Evolutionary conservation across 1,140 invertebrate genomes (phyloP), one percentile per base, ranked within the genome.

Genomic region (Homarus americanus): DNA sequence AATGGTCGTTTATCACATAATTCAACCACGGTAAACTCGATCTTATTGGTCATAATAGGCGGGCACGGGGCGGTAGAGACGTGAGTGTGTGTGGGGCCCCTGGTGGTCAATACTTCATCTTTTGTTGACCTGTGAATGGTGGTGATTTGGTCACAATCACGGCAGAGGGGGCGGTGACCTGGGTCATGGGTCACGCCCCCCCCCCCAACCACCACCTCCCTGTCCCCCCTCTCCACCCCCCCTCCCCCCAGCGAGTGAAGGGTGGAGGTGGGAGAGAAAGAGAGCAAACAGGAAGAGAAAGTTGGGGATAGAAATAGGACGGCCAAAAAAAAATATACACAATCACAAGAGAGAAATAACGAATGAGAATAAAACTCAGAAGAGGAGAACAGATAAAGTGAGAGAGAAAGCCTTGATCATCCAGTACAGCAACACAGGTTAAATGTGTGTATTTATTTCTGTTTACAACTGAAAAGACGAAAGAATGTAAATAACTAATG

Each of bases 91-190:
- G 44, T 49, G 44, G 44, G n/a, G 15, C 24, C 20, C 58, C 17
- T 9, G 7, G n/a, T 69, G 63, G 63, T 69, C 63, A 69, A 69
- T 69, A 69, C n/a, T 12, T 69, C 63, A 12, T 32, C 63, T 49
- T 41, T 72, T 84, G 82, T 72, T 15, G 82, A 69, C 63, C 32
- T n/a, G 82, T 84, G 82, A 84, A 84, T 84, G 82, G 82, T 4
- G 82, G 82, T 84, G 82, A 84, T 72, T 84, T 40, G 82, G 82
- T 58, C 82, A 69, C 40, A 84, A 58, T 84, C 20, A 7, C 40
- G 36, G 34, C 34, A 28, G 82, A 44, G 78, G 49, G 41, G 24
- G 66, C 20, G 66, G 82, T 84, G 82, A 84, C 82, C 82, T 44
- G 9, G 63, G 63, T 53, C 82, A 73, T 36, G 38, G 82, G 66